Evolutionary conservation across 2,888 invertebrate species (phyloP), one percentile per base, ranked within the genome.

Genomic region (Atrina japonica): DNA sequence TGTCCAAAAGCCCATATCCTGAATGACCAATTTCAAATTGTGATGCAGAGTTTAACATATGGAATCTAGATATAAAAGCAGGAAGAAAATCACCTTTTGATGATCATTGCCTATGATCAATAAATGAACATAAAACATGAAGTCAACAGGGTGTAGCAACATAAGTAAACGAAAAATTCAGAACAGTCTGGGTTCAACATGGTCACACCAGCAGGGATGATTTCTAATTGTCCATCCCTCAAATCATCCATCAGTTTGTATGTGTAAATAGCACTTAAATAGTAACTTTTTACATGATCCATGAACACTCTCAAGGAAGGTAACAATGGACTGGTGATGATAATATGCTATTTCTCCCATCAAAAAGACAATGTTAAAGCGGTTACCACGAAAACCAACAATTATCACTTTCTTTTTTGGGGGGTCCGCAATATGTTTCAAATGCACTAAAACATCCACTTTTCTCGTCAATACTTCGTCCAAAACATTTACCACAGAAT

Each of bases 311-410:
- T 58, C 27, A 7, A 73, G 25, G 40, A 70, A 70, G n/a, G 67
- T 45, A 40, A 40, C 11, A 2, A 73, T 73, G 25, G 66, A 52
- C n/a, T 68, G 21, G 6, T 30, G 35, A 43, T 75, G 75, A 63
- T 72, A 52, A 50, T 29, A 75, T 14, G 68, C 52, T 6, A 68
- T 63, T 43, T 69, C 7, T 23, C 64, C 63, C 23, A 56, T 30
- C 5, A 58, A 16, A 40, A 64, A 69, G 40, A 69, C 29, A 14
- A 68, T 58, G 27, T 69, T 69, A 35, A 69, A 69, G 23, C 53
- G 30, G 35, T 69, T 69, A 27, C 63, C 63, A 1, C 40, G 30
- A 27, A 23, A 69, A 6, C 49, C 18, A 14, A 69, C 43, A 52
- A 69, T 56, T 23, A 55, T 53, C 2, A 68, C 41, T 9, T 35